Evolutionary conservation across 2,113 vertebrate species (phyloP), one percentile per base, ranked within the genome.

Genomic region (Tragelaphus strepsiceros): DNA sequence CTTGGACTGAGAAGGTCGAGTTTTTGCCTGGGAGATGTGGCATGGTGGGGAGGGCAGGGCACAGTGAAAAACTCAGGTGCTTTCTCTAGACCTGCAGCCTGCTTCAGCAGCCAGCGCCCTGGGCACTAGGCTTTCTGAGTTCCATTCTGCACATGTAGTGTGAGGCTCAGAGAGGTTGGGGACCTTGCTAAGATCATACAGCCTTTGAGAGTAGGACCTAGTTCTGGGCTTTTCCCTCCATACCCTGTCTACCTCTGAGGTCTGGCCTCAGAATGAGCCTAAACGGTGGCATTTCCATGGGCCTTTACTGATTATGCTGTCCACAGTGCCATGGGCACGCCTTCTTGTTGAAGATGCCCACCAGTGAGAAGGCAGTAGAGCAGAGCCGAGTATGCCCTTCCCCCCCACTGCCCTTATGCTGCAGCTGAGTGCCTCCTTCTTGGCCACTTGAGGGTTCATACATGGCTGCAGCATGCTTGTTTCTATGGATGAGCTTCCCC

Each of bases 361-460:
- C 30, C 22, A n/a, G 59, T 15, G 43, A 81, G 78, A 64, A 96
- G 32, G 30, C 15, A 46, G 32, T 58, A 77, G 88, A 59, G 14
- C 11, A 28, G 56, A 62, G 59, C 12, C 0, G 0, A 14, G 14
- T 3, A 10, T 28, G 7, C 64, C 59, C 11, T 7, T 30, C 6
- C 16, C 30, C 30, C 8, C 1, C 32, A 21, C 10, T 46, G 21
- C 15, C 46, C 56, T n/a, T 6, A 19, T 46, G n/a, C 71, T 78
- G 5, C 54, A 35, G 35, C 80, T 64, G 30, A 39, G 21, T 19
- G 11, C 28, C 13, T 58, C 21, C 15, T 54, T 11, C 51, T 46
- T 53, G 28, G 51, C 58, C 1, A 1, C 61, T 1, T 64, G 35
- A 32, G 89, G 77, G 14, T 35, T 81, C 61, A 24, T 11, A 39